Percentiles rank a stretch among this genome's conserved stretches.
Conservation (phyloP, 2,797 vertebrate genomes). For the Pangasius djambal region DNA sequence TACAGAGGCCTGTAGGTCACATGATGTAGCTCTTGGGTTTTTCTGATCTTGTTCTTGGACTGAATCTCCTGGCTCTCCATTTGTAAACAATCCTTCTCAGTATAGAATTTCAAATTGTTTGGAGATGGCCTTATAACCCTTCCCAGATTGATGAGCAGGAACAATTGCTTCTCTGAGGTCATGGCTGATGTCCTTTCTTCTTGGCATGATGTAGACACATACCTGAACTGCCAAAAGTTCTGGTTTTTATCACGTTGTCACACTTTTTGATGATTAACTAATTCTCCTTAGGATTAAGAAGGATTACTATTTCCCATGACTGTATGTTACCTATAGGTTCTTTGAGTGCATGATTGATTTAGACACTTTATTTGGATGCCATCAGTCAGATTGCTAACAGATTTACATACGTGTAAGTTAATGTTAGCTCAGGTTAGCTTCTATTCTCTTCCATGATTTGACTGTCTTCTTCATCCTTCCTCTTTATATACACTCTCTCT, state of each 20-base stretch:
- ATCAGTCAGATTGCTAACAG: not conserved
- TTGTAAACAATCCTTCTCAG: not conserved
- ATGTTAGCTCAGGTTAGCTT: not conserved
- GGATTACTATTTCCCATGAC: not conserved
- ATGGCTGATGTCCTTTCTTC: not conserved
- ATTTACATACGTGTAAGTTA: not conserved
- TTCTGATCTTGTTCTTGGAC: not conserved
- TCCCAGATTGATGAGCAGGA: not conserved
- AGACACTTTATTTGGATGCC: not conserved
- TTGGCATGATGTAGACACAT: not conserved
- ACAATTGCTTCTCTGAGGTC: not conserved
- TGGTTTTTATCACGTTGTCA: not conserved
- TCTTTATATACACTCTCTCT: constrained; percentile 54
- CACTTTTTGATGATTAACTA: not conserved
- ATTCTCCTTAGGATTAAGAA: not conserved
- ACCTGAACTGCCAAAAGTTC: not conserved
- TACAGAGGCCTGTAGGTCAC: not conserved
- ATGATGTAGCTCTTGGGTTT: not conserved
- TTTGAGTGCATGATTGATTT: not conserved
- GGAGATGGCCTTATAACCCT: not conserved
- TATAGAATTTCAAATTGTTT: not conserved
- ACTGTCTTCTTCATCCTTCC: constrained; percentile 42
- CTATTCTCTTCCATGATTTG: constrained; percentile 4
- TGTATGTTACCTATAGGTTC: not conserved
- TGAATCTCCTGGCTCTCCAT: not conserved